Base-by-base conservation (phyloP, 2,797 vertebrate species). In the Chaenodraco wilsoni region DNA sequence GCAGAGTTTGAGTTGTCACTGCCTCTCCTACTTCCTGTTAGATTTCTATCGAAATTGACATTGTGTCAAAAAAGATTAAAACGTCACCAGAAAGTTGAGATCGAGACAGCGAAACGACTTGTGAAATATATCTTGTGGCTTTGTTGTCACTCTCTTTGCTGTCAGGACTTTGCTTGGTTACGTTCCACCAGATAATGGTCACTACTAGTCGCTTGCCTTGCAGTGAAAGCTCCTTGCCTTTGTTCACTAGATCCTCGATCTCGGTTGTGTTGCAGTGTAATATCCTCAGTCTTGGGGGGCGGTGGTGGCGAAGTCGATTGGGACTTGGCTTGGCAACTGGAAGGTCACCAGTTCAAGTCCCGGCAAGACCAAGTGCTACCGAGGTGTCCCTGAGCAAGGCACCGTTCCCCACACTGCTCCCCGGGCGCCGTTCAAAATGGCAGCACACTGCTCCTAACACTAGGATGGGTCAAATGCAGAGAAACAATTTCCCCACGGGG, bases 1-100 rank as follows among this genome's bases (percentile, higher is more conserved):
- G 84, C 86, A 85, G 17, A 78, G 74, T 87, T 72, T 68, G 69
- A 89, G 81, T 77, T 87, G 78, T 84, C 68, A 54, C 76, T 80
- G 48, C 68, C 50, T 72, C 61, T 37, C 45, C 48, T 70, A 31
- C 79, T 86, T 87, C 83, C 85, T 84, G 77, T 84, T 69, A 33
- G 50, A 81, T 69, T 61, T 80, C 67, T 72, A 54, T 44, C 27
- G 17, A 84, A 85, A 63, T 51, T 65, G 57, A 82, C 66, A 13
- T n/a, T 3, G 5, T 80, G 48, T 75, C 52, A 45, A 49, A 68
- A 13, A 79, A 67, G 75, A 79, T 65, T 16, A 60, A 61, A 75
- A 67, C 63, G 19, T 76, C 55, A 55, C 48, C 60, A 44, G 6
- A 63, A 43, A 62, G 43, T 52, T 43, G 45, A 83, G 64, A 64